Percentiles rank a stretch among this genome's conserved stretches.
Conservation (phyloP, 1,140 invertebrate species). For the Marisa cornuarietis region DNA sequence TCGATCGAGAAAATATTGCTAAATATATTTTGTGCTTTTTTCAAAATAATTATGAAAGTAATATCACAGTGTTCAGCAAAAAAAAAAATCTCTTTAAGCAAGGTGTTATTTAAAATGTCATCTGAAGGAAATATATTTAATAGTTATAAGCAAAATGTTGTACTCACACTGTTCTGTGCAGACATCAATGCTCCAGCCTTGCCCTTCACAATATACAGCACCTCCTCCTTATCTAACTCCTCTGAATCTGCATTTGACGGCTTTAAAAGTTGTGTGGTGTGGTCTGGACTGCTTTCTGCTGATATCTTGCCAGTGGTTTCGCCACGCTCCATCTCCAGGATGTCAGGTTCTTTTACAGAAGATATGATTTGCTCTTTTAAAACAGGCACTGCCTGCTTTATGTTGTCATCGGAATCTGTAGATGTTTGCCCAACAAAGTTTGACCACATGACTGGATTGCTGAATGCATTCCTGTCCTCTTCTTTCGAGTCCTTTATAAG, state of each 20-base stretch:
- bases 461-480: constrained; percentile 17
- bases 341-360: constrained; percentile 3
- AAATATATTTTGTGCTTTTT: too few relatives aligned
- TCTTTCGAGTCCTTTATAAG: constrained; percentile 13
- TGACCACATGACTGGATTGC: constrained; percentile 31
- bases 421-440: constrained; percentile 31
- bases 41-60: too few relatives aligned
- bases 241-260: neutral
- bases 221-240: constrained; percentile 23
- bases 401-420: constrained; percentile 4
- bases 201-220: constrained; percentile 18
- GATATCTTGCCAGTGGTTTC: constrained; percentile 6
- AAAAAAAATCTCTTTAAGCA: too few relatives aligned
- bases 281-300: constrained; percentile 24
- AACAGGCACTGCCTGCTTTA: neutral
- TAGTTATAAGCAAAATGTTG: too few relatives aligned
- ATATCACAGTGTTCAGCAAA: too few relatives aligned
- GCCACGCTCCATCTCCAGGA: constrained; percentile 27
- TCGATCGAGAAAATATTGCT: too few relatives aligned
- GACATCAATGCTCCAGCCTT: constrained; percentile 5
- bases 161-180: too few relatives aligned
- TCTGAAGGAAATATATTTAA: too few relatives aligned
- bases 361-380: neutral
- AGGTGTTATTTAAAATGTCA: too few relatives aligned
- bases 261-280: constrained; percentile 20